phyloP scores from a whole-genome alignment of 2,888 invertebrate genomes.

The Zhuqinia jingwanae region DNA sequence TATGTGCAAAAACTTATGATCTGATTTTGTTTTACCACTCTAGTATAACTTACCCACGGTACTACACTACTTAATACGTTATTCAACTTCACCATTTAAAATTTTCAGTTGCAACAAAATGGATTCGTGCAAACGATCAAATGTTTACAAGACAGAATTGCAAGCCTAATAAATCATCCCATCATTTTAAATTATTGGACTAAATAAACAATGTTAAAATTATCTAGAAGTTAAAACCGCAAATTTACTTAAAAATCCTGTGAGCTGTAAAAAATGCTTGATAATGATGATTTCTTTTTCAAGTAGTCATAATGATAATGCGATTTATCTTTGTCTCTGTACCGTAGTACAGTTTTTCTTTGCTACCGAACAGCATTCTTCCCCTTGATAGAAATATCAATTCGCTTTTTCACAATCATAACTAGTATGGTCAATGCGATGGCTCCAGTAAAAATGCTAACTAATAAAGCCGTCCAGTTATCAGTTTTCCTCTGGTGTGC shows the following conservation, averaged over 20 bases:
- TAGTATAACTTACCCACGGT: neutral
- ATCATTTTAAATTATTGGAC: slow-evolving; percentile 41
- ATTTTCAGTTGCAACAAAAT: slow-evolving; percentile 81
- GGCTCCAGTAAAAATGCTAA: slow-evolving; percentile 10
- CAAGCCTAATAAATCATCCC: slow-evolving; percentile 47
- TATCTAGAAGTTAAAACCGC: no score
- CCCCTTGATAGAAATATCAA: slow-evolving; percentile 24
- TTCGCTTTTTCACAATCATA: slow-evolving; percentile 25
- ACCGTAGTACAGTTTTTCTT: no score
- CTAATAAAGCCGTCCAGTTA: slow-evolving; percentile 5
- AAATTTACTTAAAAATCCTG: no score
- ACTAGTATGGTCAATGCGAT: slow-evolving; percentile 9
- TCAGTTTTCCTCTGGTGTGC: slow-evolving; percentile 22
- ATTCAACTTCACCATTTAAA: neutral
- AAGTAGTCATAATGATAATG: no score
- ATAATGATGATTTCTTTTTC: no score
- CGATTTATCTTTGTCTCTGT: no score
- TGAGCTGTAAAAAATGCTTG: no score
- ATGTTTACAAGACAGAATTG: slow-evolving; percentile 79
- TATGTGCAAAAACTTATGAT: slow-evolving; percentile 76
- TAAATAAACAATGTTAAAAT: neutral
- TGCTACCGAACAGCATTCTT: slow-evolving; percentile 35
- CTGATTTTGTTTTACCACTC: neutral
- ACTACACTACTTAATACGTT: neutral
- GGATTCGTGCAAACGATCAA: slow-evolving; percentile 83